phyloP scores from a whole-genome alignment of 2,113 vertebrate species.

The Vireo altiloquus region DNA sequence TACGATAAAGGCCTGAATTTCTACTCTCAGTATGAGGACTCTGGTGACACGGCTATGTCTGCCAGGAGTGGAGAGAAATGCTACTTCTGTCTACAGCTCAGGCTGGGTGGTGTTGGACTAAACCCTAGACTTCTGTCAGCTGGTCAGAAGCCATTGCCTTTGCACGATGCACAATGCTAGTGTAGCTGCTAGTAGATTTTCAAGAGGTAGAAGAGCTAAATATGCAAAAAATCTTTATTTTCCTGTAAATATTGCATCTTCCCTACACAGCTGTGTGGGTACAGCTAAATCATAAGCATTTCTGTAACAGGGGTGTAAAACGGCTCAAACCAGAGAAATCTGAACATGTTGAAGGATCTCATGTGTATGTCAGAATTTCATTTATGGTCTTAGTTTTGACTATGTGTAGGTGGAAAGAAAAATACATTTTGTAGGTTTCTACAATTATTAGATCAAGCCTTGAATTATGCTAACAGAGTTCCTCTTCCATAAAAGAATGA shows the following conservation, averaged over 20 bases:
- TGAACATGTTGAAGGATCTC: background rate
- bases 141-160: background rate
- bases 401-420: background rate
- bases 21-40: background rate
- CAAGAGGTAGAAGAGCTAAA: background rate
- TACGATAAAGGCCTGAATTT: background rate
- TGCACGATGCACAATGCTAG: background rate
- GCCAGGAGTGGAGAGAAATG: background rate
- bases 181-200: background rate
- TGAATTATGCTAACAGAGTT: background rate
- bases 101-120: background rate
- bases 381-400: background rate
- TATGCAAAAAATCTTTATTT: background rate
- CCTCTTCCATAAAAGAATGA: background rate
- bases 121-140: background rate
- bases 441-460: background rate
- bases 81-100: background rate
- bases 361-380: background rate
- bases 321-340: background rate
- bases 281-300: background rate
- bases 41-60: fast-evolving
- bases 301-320: background rate
- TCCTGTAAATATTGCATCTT: background rate
- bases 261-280: background rate
- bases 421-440: background rate